Conservation (phyloP, 2,797 vertebrate species). For the Dicrostonyx torquatus region DNA sequence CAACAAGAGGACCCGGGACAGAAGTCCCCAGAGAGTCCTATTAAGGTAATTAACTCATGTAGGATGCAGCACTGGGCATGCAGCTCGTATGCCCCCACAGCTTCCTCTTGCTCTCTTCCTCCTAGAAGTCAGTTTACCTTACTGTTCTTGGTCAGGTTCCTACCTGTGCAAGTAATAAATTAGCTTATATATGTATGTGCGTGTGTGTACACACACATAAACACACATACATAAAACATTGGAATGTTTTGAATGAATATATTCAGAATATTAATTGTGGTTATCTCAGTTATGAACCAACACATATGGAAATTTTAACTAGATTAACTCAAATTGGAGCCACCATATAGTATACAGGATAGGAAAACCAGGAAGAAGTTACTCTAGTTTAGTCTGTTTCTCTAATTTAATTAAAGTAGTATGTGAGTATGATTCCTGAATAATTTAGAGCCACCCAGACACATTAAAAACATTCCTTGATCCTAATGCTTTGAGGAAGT, state of each 20-base stretch:
- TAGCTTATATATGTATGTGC: not conserved
- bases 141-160: conserved; percentile 11
- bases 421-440: not conserved
- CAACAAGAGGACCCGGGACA: conserved; percentile 64
- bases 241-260: conserved; percentile 2
- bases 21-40: conserved; percentile 69
- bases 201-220: fast-evolving
- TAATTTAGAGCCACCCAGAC: not conserved
- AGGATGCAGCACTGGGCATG: conserved; percentile 18
- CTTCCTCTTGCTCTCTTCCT: conserved; percentile 10
- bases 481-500: not conserved
- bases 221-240: not conserved
- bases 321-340: not conserved
- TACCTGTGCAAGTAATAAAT: conserved; percentile 27
- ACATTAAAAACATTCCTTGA: not conserved
- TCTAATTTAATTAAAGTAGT: not conserved
- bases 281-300: not conserved
- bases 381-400: not conserved
- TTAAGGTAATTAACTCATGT: conserved; percentile 63
- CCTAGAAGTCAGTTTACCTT: conserved; percentile 18
- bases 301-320: conserved; percentile 10
- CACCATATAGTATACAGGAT: not conserved
- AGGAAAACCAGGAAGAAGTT: conserved; percentile 28
- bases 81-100: not conserved
- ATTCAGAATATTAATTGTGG: not conserved